Percentiles rank a stretch among this genome's conserved stretches.
Conservation (phyloP, 2,113 vertebrate genomes). For the Bos taurus region DNA sequence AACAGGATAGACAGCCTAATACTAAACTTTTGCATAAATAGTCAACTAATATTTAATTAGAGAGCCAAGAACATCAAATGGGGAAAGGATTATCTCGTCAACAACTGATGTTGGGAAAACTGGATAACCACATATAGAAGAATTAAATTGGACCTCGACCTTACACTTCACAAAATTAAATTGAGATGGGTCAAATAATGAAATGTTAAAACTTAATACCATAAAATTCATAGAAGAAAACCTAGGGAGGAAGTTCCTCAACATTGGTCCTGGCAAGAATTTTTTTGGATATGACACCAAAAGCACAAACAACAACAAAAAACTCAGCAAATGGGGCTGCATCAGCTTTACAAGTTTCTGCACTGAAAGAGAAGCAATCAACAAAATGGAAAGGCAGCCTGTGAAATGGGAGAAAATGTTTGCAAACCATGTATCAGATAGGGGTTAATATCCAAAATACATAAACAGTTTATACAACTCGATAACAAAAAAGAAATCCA, state of each 20-base stretch:
- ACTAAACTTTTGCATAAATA: neutral
- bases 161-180: neutral
- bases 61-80: neutral
- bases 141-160: neutral
- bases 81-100: neutral
- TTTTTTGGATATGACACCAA: neutral
- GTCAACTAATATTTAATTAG: neutral
- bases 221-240: neutral
- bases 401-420: neutral
- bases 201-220: neutral
- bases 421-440: neutral
- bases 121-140: neutral
- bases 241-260: neutral
- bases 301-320: neutral
- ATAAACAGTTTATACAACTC: neutral
- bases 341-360: neutral
- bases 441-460: neutral
- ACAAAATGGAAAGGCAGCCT: neutral
- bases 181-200: neutral
- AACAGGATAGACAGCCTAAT: neutral
- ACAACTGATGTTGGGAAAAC: neutral
- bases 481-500: neutral
- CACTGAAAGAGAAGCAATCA: neutral
- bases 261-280: neutral
- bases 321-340: neutral